Conservation (phyloP, 2,113 vertebrate genomes). For the Corydoras sp. region DNA sequence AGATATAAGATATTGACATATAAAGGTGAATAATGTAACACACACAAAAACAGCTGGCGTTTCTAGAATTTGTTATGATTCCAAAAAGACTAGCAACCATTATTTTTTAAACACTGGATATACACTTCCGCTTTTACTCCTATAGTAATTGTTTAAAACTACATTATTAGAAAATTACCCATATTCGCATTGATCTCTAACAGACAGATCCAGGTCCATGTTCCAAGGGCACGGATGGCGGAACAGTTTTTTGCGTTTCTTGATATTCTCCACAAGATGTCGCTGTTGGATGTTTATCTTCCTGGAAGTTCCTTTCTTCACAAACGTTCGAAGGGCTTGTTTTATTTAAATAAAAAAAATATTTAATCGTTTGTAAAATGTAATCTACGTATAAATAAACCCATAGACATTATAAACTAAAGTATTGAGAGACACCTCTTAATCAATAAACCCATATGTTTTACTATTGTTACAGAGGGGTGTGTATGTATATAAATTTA, state of each 20-base stretch:
- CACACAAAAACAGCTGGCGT: too few species aligned
- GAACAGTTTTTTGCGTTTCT: not conserved
- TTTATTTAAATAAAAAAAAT: not conserved
- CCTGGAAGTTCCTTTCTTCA: not conserved
- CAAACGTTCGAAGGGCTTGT: not conserved
- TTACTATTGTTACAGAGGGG: too few species aligned
- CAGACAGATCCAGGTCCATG: not conserved
- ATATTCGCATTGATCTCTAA: too few species aligned
- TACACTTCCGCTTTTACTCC: not conserved
- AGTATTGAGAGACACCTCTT: too few species aligned
- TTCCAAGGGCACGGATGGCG: not conserved
- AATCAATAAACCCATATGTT: too few species aligned
- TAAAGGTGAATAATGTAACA: too few species aligned
- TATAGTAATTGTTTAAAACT: not conserved
- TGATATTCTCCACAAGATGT: slow-evolving; percentile 20
- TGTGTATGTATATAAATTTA: too few species aligned
- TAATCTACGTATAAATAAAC: too few species aligned
- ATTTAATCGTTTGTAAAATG: too few species aligned
- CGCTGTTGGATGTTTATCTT: slow-evolving; percentile 6
- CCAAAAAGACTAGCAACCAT: not conserved
- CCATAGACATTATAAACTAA: too few species aligned
- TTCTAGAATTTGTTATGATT: not conserved
- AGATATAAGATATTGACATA: not conserved
- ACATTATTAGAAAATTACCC: too few species aligned
- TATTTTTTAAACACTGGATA: not conserved